phyloP scores from a whole-genome alignment of 2,113 vertebrate species.

The Candoia aspera region DNA sequence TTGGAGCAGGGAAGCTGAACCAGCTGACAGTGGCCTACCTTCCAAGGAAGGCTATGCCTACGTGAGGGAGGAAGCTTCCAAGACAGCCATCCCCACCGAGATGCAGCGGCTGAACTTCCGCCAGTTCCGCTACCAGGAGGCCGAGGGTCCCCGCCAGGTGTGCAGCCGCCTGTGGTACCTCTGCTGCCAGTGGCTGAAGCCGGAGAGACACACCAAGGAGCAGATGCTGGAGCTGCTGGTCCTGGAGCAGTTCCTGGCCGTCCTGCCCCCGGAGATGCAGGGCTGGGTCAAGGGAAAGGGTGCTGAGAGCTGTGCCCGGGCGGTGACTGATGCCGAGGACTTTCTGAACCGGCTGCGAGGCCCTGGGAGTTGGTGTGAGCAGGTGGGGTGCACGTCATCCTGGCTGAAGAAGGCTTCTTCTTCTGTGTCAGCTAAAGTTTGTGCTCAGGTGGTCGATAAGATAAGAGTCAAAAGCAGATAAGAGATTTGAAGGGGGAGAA shows the following conservation, averaged over 20 bases:
- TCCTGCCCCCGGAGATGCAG: neutral
- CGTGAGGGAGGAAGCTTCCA: too few relatives aligned
- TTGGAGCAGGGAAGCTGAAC: too few relatives aligned
- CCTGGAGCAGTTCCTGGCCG: conserved; percentile 4
- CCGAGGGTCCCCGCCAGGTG: neutral
- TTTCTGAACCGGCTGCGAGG: neutral
- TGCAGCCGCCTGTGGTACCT: neutral
- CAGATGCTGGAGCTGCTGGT: too few relatives aligned
- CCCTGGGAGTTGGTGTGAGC: neutral
- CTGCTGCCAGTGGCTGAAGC: conserved; percentile 1
- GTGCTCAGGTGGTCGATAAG: neutral
- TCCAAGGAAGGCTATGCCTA: too few relatives aligned
- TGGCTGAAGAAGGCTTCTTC: neutral
- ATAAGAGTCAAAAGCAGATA: neutral
- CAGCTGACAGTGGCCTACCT: too few relatives aligned
- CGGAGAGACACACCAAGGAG: neutral
- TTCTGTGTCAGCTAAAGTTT: neutral
- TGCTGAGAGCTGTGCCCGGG: neutral
- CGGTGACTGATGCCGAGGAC: neutral
- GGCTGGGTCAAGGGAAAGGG: neutral
- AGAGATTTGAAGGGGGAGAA: too few relatives aligned
- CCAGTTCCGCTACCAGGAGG: too few relatives aligned
- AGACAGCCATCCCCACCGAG: too few relatives aligned
- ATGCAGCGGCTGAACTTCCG: too few relatives aligned
- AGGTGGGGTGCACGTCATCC: neutral